Evolutionary conservation across 2,113 vertebrate genomes (phyloP).

Genomic region (Anguilla japonica): DNA sequence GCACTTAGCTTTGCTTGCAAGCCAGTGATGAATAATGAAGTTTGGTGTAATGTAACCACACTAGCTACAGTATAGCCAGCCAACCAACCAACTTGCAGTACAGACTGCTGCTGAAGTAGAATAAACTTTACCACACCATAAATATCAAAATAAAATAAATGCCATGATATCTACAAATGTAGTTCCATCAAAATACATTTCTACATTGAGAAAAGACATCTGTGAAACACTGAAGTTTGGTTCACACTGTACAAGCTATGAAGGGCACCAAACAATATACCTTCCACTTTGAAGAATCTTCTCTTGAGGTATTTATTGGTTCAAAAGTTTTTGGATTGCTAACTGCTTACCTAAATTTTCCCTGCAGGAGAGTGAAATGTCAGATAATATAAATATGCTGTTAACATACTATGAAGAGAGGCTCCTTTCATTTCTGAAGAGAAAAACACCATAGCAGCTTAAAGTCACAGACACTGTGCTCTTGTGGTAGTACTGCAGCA

Average conservation of each 20-base stretch:
- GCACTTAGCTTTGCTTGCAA: no score
- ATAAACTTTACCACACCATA: not conserved
- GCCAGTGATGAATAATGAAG: no score
- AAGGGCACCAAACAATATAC: not conserved
- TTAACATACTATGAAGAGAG: not conserved
- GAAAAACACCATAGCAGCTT: not conserved
- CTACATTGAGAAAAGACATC: not conserved
- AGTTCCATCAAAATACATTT: not conserved
- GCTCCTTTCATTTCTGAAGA: not conserved
- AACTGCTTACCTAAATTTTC: not conserved
- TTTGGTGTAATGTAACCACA: no score
- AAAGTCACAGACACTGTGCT: not conserved
- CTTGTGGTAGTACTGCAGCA: not conserved
- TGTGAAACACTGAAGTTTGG: not conserved
- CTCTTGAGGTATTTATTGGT: not conserved
- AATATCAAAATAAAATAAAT: not conserved
- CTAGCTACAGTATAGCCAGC: no score
- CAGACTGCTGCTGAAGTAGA: not conserved
- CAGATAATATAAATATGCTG: not conserved
- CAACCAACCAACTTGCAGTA: no score
- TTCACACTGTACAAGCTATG: not conserved
- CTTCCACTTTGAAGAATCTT: not conserved
- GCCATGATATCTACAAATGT: not conserved
- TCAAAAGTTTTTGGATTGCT: not conserved
- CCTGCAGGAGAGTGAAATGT: not conserved